Evolutionary conservation across 1,140 invertebrate species (phyloP).

Genomic region (Drosophila parabipectinata): DNA sequence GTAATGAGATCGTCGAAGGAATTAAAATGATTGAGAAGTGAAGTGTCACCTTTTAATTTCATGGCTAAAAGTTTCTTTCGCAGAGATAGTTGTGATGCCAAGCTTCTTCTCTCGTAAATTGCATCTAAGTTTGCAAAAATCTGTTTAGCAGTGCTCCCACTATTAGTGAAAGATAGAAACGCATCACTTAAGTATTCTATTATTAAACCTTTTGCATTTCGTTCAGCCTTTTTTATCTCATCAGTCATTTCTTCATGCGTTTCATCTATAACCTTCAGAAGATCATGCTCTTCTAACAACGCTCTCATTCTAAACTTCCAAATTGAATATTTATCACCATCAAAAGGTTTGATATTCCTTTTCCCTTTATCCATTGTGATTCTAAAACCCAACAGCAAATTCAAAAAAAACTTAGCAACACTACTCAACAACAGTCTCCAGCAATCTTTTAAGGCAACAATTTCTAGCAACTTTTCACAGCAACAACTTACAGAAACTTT

Average conservation of each 20-base stretch:
- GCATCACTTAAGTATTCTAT: background rate
- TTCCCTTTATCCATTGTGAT: background rate
- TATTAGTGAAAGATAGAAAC: background rate
- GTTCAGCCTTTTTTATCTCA: background rate
- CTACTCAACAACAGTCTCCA: too few species aligned
- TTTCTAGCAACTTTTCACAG: too few species aligned
- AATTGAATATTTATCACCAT: background rate
- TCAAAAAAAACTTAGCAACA: too few species aligned
- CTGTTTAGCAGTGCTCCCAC: background rate
- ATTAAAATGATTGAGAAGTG: constrained; percentile 8
- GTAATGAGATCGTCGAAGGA: background rate
- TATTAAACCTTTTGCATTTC: background rate
- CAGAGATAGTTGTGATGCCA: constrained; percentile 10
- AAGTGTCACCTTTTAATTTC: constrained; percentile 4
- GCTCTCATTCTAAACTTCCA: background rate
- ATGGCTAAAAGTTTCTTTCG: constrained; percentile 19
- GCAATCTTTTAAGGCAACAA: too few species aligned
- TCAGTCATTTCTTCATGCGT: background rate
- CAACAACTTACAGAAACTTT: too few species aligned
- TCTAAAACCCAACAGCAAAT: too few species aligned
- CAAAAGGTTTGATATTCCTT: background rate
- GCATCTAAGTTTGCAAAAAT: constrained; percentile 5
- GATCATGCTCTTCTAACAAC: background rate
- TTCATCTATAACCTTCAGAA: background rate
- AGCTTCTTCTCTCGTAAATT: constrained; percentile 11